phyloP scores from a whole-genome alignment of 2,113 vertebrate species.

The Alexandromys fortis region DNA sequence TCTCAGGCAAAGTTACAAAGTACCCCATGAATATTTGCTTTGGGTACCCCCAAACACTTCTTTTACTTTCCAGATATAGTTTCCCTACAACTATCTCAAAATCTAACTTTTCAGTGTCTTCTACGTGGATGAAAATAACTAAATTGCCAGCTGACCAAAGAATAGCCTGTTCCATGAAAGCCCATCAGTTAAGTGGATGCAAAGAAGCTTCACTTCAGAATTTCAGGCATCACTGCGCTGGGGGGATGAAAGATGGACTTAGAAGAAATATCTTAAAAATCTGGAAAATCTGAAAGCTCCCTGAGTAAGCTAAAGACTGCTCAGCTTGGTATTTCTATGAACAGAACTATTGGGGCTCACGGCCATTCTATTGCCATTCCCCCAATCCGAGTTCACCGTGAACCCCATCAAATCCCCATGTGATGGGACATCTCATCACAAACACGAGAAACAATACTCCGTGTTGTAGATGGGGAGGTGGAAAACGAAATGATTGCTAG shows the following conservation, averaged over 20 bases:
- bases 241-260: background rate
- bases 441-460: background rate
- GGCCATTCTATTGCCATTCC: background rate
- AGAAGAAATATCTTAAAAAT: conserved; percentile 56
- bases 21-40: conserved; percentile 15
- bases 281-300: conserved; percentile 42
- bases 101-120: conserved; percentile 15
- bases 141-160: background rate
- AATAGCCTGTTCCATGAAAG: conserved; percentile 33
- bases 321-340: background rate
- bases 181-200: conserved; percentile 28
- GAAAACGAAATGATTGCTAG: background rate
- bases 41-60: background rate
- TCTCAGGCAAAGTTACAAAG: conserved; percentile 4
- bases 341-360: background rate
- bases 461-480: background rate
- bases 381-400: conserved; percentile 47
- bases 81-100: conserved; percentile 22
- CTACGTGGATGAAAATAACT: background rate
- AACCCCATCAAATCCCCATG: background rate
- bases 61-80: conserved; percentile 23
- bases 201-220: conserved; percentile 26
- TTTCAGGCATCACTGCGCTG: conserved; percentile 12
- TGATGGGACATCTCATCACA: conserved; percentile 11
- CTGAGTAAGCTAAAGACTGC: conserved; percentile 55